Base-by-base conservation (phyloP, 2,113 vertebrate genomes). In the Hassar affinis region DNA sequence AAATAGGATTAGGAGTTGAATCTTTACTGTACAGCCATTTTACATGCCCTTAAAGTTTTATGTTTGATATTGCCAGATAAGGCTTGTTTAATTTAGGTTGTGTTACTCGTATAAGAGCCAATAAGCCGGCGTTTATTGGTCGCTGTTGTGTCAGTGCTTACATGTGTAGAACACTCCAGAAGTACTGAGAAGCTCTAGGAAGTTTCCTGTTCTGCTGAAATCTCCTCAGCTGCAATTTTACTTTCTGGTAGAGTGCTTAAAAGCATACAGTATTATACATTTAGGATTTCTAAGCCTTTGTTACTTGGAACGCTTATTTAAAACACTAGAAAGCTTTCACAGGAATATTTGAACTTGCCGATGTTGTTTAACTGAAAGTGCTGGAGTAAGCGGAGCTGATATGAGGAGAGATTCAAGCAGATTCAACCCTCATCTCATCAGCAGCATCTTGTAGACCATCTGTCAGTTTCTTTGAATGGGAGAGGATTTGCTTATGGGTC, bases 131-230 rank as follows among this genome's bases (percentile, higher is more conserved):
- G 66, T 61, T 59, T 45, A 14, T 45, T 42, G 30, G n/a, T 30
- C 17, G 20, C 27, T n/a, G 6, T 61, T 61, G 64, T 69, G 45
- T 76, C 56, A 75, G 11, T 69, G 54, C 66, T 82, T 51, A 66
- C 27, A 79, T 74, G 47, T 62, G 20, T 1, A 38, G 81, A 85
- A 85, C 66, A 49, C 11, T 59, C 78, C 45, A 83, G 78, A 83
- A 87, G 11, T 7, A 35, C 45, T 25, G 18, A 77, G 30, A 38
- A 1, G 7, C 51, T 38, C 8, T 33, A 25, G 51, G 38, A 77
- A 35, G 51, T 80, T 42, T 30, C 38, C 27, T 33, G 51, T 61
- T 71, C 6, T n/a, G 17, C 51, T 20, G 25, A 35, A 62, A 61
- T 45, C 51, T 54, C 20, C 45, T 47, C 25, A 30, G 42, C 42